Conservation (phyloP, 2,888 invertebrate species). For the Geotrupes spiniger region DNA sequence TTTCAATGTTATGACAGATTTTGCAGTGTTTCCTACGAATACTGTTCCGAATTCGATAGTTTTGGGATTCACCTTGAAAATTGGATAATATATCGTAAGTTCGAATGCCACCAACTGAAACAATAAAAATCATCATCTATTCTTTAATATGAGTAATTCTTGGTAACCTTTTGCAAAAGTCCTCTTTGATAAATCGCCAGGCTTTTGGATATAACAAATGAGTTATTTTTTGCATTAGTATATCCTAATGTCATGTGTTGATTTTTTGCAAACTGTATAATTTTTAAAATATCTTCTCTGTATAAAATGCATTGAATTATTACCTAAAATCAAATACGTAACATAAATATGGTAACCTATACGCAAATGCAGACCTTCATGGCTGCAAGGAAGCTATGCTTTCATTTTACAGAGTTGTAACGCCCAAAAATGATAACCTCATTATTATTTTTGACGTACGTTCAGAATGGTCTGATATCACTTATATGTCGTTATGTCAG, state of each 20-base stretch:
- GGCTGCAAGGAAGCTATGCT: no score
- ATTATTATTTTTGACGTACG: no score
- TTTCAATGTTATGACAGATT: constrained; percentile 28
- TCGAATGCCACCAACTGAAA: constrained; percentile 32
- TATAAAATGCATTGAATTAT: constrained; percentile 20
- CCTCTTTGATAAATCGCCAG: constrained; percentile 24
- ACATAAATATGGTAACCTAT: no score
- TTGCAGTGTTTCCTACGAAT: constrained; percentile 32
- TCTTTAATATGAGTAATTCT: no score
- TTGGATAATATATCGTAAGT: constrained; percentile 33
- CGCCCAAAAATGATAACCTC: no score
- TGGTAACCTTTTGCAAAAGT: constrained; percentile 16
- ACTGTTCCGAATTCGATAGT: constrained; percentile 35
- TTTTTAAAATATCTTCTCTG: constrained; percentile 15
- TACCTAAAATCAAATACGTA: no score
- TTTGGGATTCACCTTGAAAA: constrained; percentile 29
- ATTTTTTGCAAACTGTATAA: constrained; percentile 10
- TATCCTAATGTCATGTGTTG: constrained; percentile 12
- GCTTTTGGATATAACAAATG: constrained; percentile 16
- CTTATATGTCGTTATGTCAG: no score
- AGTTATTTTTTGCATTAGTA: constrained; percentile 13
- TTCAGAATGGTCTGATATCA: no score
- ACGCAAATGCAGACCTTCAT: no score
- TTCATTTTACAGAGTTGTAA: no score
- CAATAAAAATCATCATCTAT: constrained; percentile 14